These are phyloP conservation scores for Siniperca scherzeri DNA, from an alignment of 2,797 vertebrate species.

Conservation along the genomic window DNA sequence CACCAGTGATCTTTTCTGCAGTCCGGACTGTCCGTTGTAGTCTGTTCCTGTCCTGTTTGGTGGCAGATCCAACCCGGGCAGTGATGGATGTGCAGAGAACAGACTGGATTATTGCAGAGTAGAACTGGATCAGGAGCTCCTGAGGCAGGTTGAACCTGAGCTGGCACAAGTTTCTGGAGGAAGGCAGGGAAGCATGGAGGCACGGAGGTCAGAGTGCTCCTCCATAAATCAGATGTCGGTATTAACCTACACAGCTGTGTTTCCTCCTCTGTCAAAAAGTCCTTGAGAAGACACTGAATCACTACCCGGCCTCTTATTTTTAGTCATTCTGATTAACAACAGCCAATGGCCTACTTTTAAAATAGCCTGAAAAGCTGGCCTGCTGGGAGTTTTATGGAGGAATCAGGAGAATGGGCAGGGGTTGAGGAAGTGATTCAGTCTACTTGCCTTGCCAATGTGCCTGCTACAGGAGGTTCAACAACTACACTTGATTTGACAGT, in stretches of 20 bases:
- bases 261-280: constrained; percentile 44
- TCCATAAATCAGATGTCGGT: constrained; percentile 41
- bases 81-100: too few relatives aligned
- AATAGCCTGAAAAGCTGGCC: constrained; percentile 32
- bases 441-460: constrained; percentile 20
- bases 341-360: constrained; percentile 43
- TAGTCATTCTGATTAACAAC: constrained; percentile 55
- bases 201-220: constrained; percentile 34
- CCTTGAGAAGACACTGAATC: constrained; percentile 50
- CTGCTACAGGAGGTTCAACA: constrained; percentile 37
- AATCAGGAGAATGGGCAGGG: constrained; percentile 46
- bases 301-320: constrained; percentile 39
- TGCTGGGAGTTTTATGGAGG: constrained; percentile 55
- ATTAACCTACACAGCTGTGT: constrained; percentile 25
- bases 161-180: background rate
- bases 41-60: too few relatives aligned
- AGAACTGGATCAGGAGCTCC: too few relatives aligned
- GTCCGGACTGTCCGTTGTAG: too few relatives aligned
- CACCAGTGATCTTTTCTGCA: too few relatives aligned
- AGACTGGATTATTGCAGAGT: too few relatives aligned
- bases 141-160: too few relatives aligned
- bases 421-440: constrained; percentile 49
- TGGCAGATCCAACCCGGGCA: too few relatives aligned
- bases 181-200: constrained; percentile 7
- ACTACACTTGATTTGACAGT: constrained; percentile 58